Evolutionary conservation across 2,113 vertebrate genomes (phyloP).

Genomic region (Mus pahari): DNA sequence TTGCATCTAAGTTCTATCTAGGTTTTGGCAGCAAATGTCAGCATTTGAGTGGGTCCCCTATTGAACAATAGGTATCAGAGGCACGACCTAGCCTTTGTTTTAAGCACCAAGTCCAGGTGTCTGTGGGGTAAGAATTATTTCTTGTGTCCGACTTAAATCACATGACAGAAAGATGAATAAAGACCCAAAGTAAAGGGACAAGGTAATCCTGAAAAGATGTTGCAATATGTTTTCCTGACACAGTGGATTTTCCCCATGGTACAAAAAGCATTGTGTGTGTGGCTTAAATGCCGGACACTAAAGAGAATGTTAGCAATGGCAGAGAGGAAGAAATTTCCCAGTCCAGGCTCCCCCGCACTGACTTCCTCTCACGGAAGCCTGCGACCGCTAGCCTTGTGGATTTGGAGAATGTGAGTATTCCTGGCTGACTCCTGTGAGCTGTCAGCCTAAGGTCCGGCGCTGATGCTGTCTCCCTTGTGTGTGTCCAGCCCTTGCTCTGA

Average conservation of each 20-base stretch:
- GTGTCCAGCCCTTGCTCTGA: background rate
- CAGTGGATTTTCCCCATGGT: background rate
- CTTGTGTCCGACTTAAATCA: background rate
- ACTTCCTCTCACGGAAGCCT: background rate
- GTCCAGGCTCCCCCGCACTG: background rate
- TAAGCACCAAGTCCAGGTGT: background rate
- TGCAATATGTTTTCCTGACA: conserved; percentile 8
- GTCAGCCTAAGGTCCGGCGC: background rate
- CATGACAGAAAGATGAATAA: background rate
- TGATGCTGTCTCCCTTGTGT: background rate
- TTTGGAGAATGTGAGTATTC: background rate
- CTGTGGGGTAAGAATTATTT: background rate
- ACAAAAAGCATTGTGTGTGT: background rate
- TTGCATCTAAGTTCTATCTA: background rate
- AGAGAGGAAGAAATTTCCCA: background rate
- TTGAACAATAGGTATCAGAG: background rate
- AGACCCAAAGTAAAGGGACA: background rate
- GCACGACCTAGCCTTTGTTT: background rate
- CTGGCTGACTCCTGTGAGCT: background rate
- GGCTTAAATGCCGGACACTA: background rate
- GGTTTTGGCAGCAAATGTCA: background rate
- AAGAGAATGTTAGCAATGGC: background rate
- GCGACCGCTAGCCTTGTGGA: background rate
- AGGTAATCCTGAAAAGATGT: background rate
- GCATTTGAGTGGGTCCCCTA: background rate